These are phyloP conservation scores for Daktulosphaira vitifoliae DNA, from an alignment of 1,140 invertebrate species.

Conservation along the genomic window DNA sequence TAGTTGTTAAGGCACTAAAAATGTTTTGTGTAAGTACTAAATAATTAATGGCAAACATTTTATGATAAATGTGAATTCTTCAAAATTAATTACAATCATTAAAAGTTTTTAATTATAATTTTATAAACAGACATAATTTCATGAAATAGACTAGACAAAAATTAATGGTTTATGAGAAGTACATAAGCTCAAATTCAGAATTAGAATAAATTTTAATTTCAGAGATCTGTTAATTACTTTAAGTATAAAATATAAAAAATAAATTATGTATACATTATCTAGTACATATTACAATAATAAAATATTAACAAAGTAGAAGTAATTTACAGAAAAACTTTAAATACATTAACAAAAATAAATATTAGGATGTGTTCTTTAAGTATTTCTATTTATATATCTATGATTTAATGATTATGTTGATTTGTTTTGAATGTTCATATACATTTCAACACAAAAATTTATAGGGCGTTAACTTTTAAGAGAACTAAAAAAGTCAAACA, in stretches of 20 bases:
- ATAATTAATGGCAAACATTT: slow-evolving; percentile 15
- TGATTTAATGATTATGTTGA: no score
- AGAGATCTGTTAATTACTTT: slow-evolving; percentile 31
- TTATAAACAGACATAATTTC: slow-evolving; percentile 7
- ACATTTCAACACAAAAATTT: no score
- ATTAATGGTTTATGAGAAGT: not conserved
- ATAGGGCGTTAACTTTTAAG: no score
- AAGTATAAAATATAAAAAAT: slow-evolving; percentile 19
- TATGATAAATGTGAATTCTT: not conserved
- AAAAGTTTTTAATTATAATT: not conserved
- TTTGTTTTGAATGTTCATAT: not conserved
- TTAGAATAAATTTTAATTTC: slow-evolving; percentile 10
- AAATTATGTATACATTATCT: slow-evolving; percentile 29
- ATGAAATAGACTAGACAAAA: slow-evolving; percentile 20
- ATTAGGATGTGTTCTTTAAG: slow-evolving; percentile 28
- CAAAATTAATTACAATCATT: not conserved
- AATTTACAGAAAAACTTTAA: slow-evolving; percentile 25
- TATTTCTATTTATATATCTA: slow-evolving; percentile 9
- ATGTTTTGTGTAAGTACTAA: slow-evolving; percentile 17
- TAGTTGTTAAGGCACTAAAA: slow-evolving; percentile 21
- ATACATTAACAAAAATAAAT: slow-evolving; percentile 33
- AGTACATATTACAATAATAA: slow-evolving; percentile 23
- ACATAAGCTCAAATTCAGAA: no score
- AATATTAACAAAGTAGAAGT: slow-evolving; percentile 29
- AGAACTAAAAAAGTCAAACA: no score